These are phyloP conservation scores for Pavo muticus DNA, from an alignment of 2,113 vertebrate species.

Conservation along the genomic window DNA sequence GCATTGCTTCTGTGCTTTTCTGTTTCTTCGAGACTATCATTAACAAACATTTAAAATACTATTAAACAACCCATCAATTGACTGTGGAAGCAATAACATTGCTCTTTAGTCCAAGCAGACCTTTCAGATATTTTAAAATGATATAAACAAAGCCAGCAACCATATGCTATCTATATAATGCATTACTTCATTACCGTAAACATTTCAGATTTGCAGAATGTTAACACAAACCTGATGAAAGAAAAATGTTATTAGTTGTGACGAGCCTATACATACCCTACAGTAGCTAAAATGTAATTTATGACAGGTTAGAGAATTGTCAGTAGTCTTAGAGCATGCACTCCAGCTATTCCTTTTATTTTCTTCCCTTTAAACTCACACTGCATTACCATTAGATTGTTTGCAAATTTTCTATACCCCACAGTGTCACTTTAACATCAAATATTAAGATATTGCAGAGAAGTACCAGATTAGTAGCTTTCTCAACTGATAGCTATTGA, in stretches of 20 bases:
- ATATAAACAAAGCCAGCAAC: slow-evolving; percentile 89
- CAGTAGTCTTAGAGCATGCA: slow-evolving; percentile 61
- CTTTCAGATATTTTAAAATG: slow-evolving; percentile 82
- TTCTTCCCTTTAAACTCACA: slow-evolving; percentile 61
- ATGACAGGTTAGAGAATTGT: slow-evolving; percentile 81
- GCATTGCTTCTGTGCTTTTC: slow-evolving; percentile 71
- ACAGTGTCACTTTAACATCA: slow-evolving; percentile 53
- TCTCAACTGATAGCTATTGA: slow-evolving; percentile 13
- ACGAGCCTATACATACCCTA: slow-evolving; percentile 83
- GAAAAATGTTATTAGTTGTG: slow-evolving; percentile 90
- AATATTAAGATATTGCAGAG: slow-evolving; percentile 58
- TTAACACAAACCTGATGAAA: slow-evolving; percentile 86
- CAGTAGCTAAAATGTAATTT: slow-evolving; percentile 88
- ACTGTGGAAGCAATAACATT: slow-evolving; percentile 79
- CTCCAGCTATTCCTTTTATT: slow-evolving; percentile 66
- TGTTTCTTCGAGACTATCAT: slow-evolving; percentile 85
- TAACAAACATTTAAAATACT: slow-evolving; percentile 91
- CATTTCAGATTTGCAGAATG: slow-evolving; percentile 88
- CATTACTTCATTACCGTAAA: slow-evolving; percentile 86
- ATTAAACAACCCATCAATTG: slow-evolving; percentile 83
- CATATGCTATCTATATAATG: slow-evolving; percentile 85
- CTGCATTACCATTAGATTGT: slow-evolving; percentile 33
- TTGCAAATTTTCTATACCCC: slow-evolving; percentile 55
- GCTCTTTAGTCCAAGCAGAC: slow-evolving; percentile 84
- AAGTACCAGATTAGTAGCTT: neutral